These are phyloP conservation scores for Acropora yongei DNA, from an alignment of 64 coral and sea anemone genomes.

Conservation along the genomic window DNA sequence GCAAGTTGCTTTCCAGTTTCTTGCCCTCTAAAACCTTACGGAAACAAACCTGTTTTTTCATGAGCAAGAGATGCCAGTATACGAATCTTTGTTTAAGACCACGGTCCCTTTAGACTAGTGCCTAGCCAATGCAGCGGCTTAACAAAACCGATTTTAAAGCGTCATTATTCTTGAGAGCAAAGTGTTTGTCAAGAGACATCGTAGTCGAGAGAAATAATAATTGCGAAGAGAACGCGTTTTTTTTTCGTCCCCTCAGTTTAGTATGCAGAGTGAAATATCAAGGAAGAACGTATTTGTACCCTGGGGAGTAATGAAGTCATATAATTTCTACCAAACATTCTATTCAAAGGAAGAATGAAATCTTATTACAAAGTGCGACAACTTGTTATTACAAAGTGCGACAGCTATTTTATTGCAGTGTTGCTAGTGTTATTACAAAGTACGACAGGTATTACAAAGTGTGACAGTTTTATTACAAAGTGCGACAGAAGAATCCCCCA, in stretches of 20 bases:
- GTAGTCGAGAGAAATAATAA: conserved; percentile 5
- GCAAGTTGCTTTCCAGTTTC: conserved; percentile 27
- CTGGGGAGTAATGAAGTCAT: conserved; percentile 1
- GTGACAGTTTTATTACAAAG: no score
- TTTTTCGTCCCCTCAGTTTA: neutral
- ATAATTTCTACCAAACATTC: neutral
- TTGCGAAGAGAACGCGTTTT: neutral
- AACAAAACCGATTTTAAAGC: conserved; percentile 1
- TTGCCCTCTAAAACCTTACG: conserved; percentile 1
- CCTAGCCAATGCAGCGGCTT: conserved; percentile 11
- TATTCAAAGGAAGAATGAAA: neutral
- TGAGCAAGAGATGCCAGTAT: conserved; percentile 7
- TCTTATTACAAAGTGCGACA: neutral
- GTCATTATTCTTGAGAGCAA: conserved; percentile 4
- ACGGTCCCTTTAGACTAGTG: neutral
- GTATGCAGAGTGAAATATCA: neutral
- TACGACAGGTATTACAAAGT: no score
- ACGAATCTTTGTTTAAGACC: conserved; percentile 8
- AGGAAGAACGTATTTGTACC: neutral
- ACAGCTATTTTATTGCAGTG: neutral
- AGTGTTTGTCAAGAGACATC: neutral
- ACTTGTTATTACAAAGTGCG: conserved; percentile 1
- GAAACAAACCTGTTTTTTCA: conserved; percentile 17
- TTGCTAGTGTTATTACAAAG: no score
- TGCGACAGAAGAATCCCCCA: no score